These are phyloP conservation scores for Drosophila atripex DNA, from an alignment of 2,888 invertebrate species.

Conservation along the genomic window DNA sequence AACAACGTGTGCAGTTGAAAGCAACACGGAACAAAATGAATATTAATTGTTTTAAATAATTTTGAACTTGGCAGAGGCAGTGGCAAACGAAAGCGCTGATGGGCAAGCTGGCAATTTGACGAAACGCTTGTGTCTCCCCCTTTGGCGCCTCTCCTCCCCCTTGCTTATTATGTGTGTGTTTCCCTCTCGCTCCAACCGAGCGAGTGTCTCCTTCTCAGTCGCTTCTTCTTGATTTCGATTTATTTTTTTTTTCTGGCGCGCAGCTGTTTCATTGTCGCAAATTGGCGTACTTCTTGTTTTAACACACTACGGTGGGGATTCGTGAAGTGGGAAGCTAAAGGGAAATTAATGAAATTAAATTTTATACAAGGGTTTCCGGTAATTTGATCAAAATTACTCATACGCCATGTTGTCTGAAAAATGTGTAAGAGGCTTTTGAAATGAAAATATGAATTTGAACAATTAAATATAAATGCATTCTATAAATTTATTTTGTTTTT, in stretches of 20 bases:
- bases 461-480: too few relatives aligned
- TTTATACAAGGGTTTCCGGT: too few relatives aligned
- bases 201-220: conserved; percentile 1
- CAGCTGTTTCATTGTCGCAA: conserved; percentile 68
- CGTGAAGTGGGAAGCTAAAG: neutral
- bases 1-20: conserved; percentile 33
- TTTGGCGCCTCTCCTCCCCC: conserved; percentile 7
- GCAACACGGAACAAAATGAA: conserved; percentile 63
- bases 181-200: conserved; percentile 3
- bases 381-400: too few relatives aligned
- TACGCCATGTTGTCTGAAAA: neutral
- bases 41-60: conserved; percentile 81
- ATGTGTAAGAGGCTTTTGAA: neutral
- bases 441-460: too few relatives aligned
- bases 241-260: conserved; percentile 33
- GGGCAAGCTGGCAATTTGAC: conserved; percentile 30
- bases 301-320: conserved; percentile 1
- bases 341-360: too few relatives aligned
- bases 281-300: conserved; percentile 45
- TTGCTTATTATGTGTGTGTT: neutral
- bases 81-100: conserved; percentile 28
- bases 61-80: conserved; percentile 76
- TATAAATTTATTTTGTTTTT: too few relatives aligned
- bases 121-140: conserved; percentile 20
- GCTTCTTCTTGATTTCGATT: conserved; percentile 22